Evolutionary conservation across 2,113 vertebrate genomes (phyloP), one percentile per base, ranked within the genome.

Genomic region (Ochotona princeps): DNA sequence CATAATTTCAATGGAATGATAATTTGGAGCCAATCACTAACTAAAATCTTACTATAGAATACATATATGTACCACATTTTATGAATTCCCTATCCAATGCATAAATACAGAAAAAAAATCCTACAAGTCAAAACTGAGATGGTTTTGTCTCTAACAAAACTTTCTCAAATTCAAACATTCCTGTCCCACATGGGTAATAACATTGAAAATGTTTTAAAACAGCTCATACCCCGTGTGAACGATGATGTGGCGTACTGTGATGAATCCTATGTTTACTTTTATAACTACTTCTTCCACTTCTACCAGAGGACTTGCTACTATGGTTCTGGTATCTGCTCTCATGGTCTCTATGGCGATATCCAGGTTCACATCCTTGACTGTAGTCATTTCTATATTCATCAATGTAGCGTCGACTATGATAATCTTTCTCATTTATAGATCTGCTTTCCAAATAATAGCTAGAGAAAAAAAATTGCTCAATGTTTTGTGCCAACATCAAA

Each of bases 251-350:
- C 65, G 74, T 94, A 80, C 93, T 83, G 28, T 91, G 94, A 91
- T 94, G 96, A 72, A 76, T 97, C 44, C 96, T 98, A 89, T 93
- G 97, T 87, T 97, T 98, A 90, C 97, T 97, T 97, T 96, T 97
- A 92, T 96, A 98, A 92, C 98, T 98, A 98, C 98, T 98, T 67
- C 97, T 98, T 20, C 98, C 97, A 57, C 97, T 97, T 90, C 96
- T 97, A 12, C 98, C 98, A 1, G 98, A 99, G 7, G 98, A 98
- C 97, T 99, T 99, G 98, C 98, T 99, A 97, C 98, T 99, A 81
- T 98, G 99, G 96, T 99, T 98, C 98, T 96, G 95, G 13, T 94
- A 96, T 83, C 96, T 90, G 92, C 91, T 96, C 84, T 97, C 97
- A 78, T 98, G 98, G 87, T 98, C 98, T 66, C 94, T 97, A 90